These are phyloP conservation scores for Coregonus clupeaformis DNA, from an alignment of 2,113 vertebrate species.

Conservation along the genomic window DNA sequence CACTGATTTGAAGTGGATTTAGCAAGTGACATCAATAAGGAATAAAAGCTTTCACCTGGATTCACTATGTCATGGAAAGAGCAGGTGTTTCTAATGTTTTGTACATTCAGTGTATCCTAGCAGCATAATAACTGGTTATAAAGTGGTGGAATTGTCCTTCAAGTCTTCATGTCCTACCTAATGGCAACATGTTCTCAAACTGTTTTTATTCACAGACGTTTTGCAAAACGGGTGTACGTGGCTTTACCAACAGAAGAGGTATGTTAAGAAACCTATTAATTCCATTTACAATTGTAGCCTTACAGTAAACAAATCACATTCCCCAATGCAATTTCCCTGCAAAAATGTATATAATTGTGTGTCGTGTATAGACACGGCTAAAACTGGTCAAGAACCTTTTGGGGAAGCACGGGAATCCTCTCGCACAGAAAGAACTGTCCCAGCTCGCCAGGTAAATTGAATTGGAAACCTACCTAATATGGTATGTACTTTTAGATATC, in stretches of 20 bases:
- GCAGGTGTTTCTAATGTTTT: too few relatives aligned
- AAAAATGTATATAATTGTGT: constrained; percentile 6
- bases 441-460: constrained; percentile 81
- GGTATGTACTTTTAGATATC: too few relatives aligned
- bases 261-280: constrained; percentile 41
- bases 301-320: not conserved
- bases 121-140: too few relatives aligned
- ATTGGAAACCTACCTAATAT: not conserved
- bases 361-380: constrained; percentile 74
- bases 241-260: constrained; percentile 88
- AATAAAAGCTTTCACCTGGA: too few relatives aligned
- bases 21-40: too few relatives aligned
- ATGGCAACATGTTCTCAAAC: not conserved
- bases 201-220: constrained; percentile 70
- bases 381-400: constrained; percentile 84
- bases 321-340: not conserved
- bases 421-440: constrained; percentile 82
- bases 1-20: too few relatives aligned
- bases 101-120: too few relatives aligned
- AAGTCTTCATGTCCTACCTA: not conserved
- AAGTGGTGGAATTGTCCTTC: too few relatives aligned
- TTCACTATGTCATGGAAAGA: too few relatives aligned
- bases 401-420: constrained; percentile 84
- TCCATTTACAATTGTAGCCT: constrained; percentile 15
- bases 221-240: constrained; percentile 87